Conservation (phyloP, 2,888 invertebrate genomes). For the Acanthoscelides obtectus region DNA sequence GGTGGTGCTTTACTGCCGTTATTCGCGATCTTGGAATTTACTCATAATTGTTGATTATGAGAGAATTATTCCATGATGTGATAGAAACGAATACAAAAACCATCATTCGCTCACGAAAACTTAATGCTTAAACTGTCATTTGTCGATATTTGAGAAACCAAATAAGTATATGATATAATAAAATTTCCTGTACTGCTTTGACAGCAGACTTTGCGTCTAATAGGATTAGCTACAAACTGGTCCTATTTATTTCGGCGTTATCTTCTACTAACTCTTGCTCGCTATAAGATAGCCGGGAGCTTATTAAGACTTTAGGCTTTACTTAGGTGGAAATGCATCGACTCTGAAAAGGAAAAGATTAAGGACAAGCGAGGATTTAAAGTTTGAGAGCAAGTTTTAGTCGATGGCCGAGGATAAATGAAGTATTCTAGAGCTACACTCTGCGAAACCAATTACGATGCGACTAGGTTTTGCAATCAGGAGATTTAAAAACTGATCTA, state of each 20-base stretch:
- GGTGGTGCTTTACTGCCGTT: too few species aligned
- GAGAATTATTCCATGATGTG: too few species aligned
- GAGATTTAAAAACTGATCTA: too few species aligned
- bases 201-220: not conserved
- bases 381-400: not conserved
- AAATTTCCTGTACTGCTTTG: too few species aligned
- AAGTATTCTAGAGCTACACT: not conserved
- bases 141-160: too few species aligned
- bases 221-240: not conserved
- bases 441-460: not conserved
- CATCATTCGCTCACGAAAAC: too few species aligned
- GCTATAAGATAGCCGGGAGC: not conserved
- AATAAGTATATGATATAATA: too few species aligned
- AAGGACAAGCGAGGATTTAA: not conserved
- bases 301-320: not conserved
- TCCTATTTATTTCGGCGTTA: not conserved
- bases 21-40: too few species aligned
- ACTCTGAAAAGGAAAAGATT: not conserved
- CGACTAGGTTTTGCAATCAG: too few species aligned
- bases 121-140: too few species aligned
- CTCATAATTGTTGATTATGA: too few species aligned
- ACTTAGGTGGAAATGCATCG: not conserved
- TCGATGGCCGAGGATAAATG: not conserved
- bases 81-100: too few species aligned
- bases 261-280: not conserved